A percentile compares a stretch with the other conserved stretches of the same genome.
phyloP scores from a whole-genome alignment of 2,888 invertebrate genomes.

The Nemoura dubitans region DNA sequence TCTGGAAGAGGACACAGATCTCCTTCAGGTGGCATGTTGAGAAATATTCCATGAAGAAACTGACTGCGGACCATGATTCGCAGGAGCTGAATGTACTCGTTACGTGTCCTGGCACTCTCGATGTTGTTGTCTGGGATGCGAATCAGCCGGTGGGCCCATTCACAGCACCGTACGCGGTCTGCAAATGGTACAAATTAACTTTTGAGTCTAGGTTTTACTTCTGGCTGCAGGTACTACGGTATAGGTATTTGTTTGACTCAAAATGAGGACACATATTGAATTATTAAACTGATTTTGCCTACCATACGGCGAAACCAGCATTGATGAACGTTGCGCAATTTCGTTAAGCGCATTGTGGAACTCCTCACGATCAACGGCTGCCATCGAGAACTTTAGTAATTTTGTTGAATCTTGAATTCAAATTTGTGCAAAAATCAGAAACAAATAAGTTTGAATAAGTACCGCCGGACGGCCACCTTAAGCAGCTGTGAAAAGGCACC shows the following conservation, averaged over 20 bases:
- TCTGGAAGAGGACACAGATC: conserved; percentile 62
- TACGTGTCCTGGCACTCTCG: conserved; percentile 61
- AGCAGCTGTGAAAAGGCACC: background rate
- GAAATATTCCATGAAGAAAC: conserved; percentile 61
- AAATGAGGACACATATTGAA: too few relatives aligned
- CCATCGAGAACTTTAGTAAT: background rate
- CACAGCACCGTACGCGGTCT: conserved; percentile 65
- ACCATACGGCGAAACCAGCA: conserved; percentile 20
- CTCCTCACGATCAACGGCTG: conserved; percentile 3
- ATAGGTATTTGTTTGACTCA: too few relatives aligned
- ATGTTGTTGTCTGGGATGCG: conserved; percentile 61
- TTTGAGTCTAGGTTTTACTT: too few relatives aligned
- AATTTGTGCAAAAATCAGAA: background rate
- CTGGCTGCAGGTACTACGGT: too few relatives aligned
- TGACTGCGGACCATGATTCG: conserved; percentile 60
- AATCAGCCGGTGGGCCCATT: conserved; percentile 64
- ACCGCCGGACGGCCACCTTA: background rate
- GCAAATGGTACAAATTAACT: background rate
- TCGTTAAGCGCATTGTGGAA: conserved; percentile 22
- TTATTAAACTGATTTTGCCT: background rate
- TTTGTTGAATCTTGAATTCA: background rate
- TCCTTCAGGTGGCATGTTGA: conserved; percentile 46
- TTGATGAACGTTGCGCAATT: conserved; percentile 19
- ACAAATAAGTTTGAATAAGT: background rate
- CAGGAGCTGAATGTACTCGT: conserved; percentile 65